phyloP scores from a whole-genome alignment of 2,888 invertebrate genomes.

The Resseliella maxima region DNA sequence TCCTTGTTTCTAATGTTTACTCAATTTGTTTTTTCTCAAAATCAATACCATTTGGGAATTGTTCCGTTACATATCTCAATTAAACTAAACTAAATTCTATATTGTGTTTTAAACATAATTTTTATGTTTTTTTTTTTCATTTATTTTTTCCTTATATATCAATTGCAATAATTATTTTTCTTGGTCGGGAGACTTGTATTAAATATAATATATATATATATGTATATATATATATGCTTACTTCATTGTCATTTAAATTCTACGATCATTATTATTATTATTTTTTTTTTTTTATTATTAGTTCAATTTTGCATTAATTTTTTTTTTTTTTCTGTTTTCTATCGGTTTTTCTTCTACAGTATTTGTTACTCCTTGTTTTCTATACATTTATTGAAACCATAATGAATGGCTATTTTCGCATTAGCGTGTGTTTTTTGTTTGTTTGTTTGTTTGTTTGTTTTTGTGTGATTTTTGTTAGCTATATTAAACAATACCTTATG shows the following conservation, averaged over 20 bases:
- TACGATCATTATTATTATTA: not conserved
- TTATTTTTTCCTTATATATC: not conserved
- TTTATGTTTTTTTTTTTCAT: not conserved
- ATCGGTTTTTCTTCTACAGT: too few species aligned
- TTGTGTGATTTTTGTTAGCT: not conserved
- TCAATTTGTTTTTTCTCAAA: not conserved
- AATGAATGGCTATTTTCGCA: constrained; percentile 8
- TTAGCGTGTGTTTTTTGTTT: not conserved
- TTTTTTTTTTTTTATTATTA: not conserved
- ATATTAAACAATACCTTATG: not conserved
- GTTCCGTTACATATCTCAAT: not conserved
- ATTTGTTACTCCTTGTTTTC: too few species aligned
- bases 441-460: not conserved
- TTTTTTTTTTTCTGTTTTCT: constrained; percentile 21
- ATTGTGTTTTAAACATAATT: constrained; percentile 10
- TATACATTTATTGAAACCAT: constrained; percentile 44
- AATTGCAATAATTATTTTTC: constrained; percentile 7
- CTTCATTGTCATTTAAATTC: constrained; percentile 28
- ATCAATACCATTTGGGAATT: not conserved
- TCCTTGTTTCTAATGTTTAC: not conserved
- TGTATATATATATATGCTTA: constrained; percentile 27
- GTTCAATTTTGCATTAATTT: not conserved
- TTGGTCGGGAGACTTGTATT: constrained; percentile 35
- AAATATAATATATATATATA: constrained; percentile 36
- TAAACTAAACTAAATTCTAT: not conserved